Base-by-base conservation (phyloP, 2,113 vertebrate genomes). In the Nestor notabilis region DNA sequence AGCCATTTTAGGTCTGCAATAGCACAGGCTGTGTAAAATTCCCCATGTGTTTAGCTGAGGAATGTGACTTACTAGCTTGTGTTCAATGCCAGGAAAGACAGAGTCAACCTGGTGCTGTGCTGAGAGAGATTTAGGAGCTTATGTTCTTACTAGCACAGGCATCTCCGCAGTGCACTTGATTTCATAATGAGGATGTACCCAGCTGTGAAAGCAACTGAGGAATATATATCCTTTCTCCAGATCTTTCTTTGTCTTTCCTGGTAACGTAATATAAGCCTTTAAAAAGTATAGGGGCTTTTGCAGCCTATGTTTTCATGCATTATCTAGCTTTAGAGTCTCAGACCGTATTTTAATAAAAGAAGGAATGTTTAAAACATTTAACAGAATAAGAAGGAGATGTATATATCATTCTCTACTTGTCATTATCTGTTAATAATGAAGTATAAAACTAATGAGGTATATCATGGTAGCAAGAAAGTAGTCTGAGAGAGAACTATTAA, bases 161-260 rank as follows among this genome's bases (percentile, higher is more conserved):
- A 92, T 65, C 79, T 94, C 78, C 80, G 33, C 63, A 83, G 82
- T 58, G 66, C 66, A 56, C 68, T 95, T 86, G 66, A 88, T 94
- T 96, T 93, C 12, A 2, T 85, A n/a, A 7, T 80, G 79, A 31
- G 75, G 70, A 90, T 86, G 47, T 90, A 44, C 63, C 70, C 92
- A 96, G 88, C 94, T 97, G 92, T 92, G 75, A 95, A 96, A 95
- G 94, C 84, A 95, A 69, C 60, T 20, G 60, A 71, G 61, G 55
- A 82, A 41, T 72, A 84, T 35, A 52, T 83, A 87, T 47, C 27
- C 52, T 85, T 79, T 94, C 70, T 94, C 88, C 39, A 72, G 68
- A 72, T 68, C 43, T 87, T 89, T 82, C 81, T 77, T 60, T 79
- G 66, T 88, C 66, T 88, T 94, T 93, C 52, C 70, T 92, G 88